Conservation (phyloP, 2,797 vertebrate species). For the Chaetodon trifasciatus region DNA sequence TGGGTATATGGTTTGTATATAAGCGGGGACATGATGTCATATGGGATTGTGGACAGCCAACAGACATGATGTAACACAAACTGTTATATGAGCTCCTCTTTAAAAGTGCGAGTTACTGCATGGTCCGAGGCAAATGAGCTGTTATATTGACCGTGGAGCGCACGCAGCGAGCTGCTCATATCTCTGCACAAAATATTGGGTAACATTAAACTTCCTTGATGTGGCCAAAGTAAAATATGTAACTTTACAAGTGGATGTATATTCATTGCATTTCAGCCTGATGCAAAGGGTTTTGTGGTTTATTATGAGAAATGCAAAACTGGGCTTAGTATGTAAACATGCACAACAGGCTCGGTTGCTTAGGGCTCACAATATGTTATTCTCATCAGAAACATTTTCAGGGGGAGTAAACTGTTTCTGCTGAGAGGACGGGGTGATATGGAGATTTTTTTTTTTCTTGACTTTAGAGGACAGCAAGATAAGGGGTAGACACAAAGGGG, state of each 20-base stretch:
- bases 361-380: constrained; percentile 20
- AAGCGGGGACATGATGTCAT: constrained; percentile 69
- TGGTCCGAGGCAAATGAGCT: constrained; percentile 44
- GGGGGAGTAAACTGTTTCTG: constrained; percentile 41
- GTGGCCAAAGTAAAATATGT: constrained; percentile 39
- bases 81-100: constrained; percentile 53
- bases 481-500: constrained; percentile 50
- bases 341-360: constrained; percentile 42
- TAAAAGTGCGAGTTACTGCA: constrained; percentile 32
- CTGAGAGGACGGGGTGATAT: constrained; percentile 40
- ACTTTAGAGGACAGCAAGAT: constrained; percentile 25
- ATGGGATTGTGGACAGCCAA: constrained; percentile 69
- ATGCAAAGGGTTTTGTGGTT: constrained; percentile 40
- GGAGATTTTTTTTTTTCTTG: constrained; percentile 8
- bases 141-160: constrained; percentile 26
- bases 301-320: constrained; percentile 53
- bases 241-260: neutral
- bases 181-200: constrained; percentile 1
- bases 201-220: constrained; percentile 43
- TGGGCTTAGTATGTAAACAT: constrained; percentile 42
- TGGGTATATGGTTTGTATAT: constrained; percentile 59
- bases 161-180: constrained; percentile 6
- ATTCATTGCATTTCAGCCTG: constrained; percentile 21
- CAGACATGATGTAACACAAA: constrained; percentile 73
- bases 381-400: constrained; percentile 43